Conservation (phyloP, 2,888 invertebrate genomes). For the Callosobruchus maculatus region DNA sequence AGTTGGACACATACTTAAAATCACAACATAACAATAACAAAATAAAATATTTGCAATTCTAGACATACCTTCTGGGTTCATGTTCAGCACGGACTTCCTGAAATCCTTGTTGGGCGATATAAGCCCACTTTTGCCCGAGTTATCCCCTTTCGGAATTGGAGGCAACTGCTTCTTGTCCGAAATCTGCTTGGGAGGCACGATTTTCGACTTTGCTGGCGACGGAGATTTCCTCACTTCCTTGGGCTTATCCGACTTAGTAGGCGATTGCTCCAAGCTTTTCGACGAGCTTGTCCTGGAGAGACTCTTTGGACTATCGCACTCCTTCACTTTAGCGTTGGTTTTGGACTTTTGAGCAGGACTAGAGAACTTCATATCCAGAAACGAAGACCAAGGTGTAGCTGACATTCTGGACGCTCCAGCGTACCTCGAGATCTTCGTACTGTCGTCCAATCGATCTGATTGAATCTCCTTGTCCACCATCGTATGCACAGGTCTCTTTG, state of each 20-base stretch:
- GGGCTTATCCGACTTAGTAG: constrained; percentile 29
- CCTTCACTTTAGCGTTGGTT: constrained; percentile 47
- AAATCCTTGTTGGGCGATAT: constrained; percentile 67
- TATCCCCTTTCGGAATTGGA: constrained; percentile 51
- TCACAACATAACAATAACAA: no score
- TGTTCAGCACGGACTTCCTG: constrained; percentile 69
- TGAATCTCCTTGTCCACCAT: constrained; percentile 71
- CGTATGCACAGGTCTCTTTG: constrained; percentile 53
- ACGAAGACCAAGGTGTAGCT: constrained; percentile 62
- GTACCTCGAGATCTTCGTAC: constrained; percentile 64
- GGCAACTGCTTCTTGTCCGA: constrained; percentile 43
- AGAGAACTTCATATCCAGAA: constrained; percentile 53
- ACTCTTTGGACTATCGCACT: constrained; percentile 37
- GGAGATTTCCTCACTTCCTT: constrained; percentile 31
- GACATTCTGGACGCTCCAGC: constrained; percentile 55
- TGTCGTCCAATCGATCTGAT: constrained; percentile 68
- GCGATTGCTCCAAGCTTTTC: constrained; percentile 47
- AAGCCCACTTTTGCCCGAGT: constrained; percentile 31
- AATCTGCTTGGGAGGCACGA: constrained; percentile 32
- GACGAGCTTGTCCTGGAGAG: constrained; percentile 48
- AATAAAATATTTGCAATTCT: no score
- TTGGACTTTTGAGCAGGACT: constrained; percentile 40
- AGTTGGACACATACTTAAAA: no score
- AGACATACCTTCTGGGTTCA: constrained; percentile 50
- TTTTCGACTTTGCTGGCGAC: constrained; percentile 30